Percentiles rank a stretch among this genome's conserved stretches.
These are phyloP conservation scores for Wiebesia pumilae DNA, from an alignment of 1,140 invertebrate genomes.

Conservation along the genomic window DNA sequence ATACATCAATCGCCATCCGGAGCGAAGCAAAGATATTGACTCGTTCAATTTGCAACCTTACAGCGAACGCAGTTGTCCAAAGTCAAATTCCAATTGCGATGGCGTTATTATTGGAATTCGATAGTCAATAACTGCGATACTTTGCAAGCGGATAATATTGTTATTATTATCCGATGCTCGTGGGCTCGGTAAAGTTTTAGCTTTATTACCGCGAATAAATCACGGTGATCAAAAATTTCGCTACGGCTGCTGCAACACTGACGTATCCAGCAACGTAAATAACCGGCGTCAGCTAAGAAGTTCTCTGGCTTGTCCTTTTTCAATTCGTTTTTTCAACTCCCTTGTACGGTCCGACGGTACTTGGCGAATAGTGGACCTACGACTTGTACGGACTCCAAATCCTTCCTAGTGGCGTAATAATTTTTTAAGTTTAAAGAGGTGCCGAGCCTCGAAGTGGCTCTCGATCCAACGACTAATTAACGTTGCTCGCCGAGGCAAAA, in stretches of 20 bases:
- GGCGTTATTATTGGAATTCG: conserved; percentile 43
- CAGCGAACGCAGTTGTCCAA: conserved; percentile 4
- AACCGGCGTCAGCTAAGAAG: neutral
- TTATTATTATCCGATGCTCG: conserved; percentile 1
- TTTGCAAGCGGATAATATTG: neutral
- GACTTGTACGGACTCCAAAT: neutral
- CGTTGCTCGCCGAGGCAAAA: neutral
- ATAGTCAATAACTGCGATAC: conserved; percentile 15
- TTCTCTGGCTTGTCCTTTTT: neutral
- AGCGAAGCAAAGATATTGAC: neutral
- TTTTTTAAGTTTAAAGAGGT: neutral
- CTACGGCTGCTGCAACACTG: neutral
- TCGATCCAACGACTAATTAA: neutral
- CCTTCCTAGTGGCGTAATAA: neutral
- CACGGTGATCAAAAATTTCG: neutral
- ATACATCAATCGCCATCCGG: neutral
- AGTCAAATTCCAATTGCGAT: conserved; percentile 39
- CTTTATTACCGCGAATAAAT: neutral
- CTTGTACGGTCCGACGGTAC: neutral
- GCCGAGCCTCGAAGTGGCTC: neutral
- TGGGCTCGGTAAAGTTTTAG: neutral
- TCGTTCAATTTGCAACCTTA: conserved; percentile 27
- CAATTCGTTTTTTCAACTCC: neutral
- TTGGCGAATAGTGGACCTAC: neutral
- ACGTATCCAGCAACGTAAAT: neutral